Evolutionary conservation across 2,888 invertebrate species (phyloP).

Genomic region (Volucella bombylans): DNA sequence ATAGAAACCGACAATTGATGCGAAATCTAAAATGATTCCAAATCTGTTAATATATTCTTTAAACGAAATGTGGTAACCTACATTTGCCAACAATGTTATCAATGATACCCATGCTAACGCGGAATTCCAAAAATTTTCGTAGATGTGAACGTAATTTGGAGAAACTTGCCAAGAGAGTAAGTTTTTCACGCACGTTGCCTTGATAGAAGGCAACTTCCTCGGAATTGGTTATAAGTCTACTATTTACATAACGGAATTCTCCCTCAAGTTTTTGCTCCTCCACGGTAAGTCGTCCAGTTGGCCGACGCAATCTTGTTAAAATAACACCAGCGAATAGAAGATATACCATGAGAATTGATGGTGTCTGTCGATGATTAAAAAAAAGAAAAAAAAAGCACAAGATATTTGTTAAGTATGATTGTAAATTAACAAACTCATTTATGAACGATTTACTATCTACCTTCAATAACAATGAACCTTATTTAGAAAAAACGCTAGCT

Average conservation of each 20-base stretch:
- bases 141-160: constrained; percentile 93
- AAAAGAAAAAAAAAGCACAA: neutral
- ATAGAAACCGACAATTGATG: constrained; percentile 97
- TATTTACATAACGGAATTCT: constrained; percentile 98
- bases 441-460: too few relatives aligned
- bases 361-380: constrained; percentile 86
- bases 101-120: constrained; percentile 94
- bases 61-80: constrained; percentile 79
- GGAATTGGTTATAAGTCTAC: constrained; percentile 97
- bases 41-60: neutral
- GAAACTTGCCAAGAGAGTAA: constrained; percentile 93
- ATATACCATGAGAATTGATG: constrained; percentile 93
- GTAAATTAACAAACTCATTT: too few relatives aligned
- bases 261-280: constrained; percentile 98
- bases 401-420: too few relatives aligned
- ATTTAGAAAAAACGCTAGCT: too few relatives aligned
- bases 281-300: constrained; percentile 94
- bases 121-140: constrained; percentile 93
- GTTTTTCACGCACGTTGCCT: constrained; percentile 93
- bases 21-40: constrained; percentile 87
- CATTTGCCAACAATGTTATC: constrained; percentile 99
- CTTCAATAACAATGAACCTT: too few relatives aligned
- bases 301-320: constrained; percentile 92
- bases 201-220: constrained; percentile 92
- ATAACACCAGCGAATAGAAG: constrained; percentile 92